Evolutionary conservation across 2,888 invertebrate genomes (phyloP), one percentile per base, ranked within the genome.

Genomic region (Sericinus montela): DNA sequence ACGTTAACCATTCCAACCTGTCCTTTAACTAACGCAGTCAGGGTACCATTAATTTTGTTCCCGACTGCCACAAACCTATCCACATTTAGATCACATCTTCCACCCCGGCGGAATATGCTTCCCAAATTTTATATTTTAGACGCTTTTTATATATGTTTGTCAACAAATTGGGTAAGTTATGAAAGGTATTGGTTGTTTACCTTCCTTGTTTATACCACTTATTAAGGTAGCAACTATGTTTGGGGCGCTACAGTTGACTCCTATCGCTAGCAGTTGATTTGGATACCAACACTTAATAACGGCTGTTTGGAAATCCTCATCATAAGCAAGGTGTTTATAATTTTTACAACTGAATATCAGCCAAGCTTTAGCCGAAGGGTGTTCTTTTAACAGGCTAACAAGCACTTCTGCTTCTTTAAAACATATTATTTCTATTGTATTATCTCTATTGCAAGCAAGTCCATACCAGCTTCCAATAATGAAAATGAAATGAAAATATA

Each of bases 101-200:
- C n/a, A n/a, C n/a, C n/a, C n/a, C n/a, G n/a, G n/a, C n/a, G n/a
- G n/a, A n/a, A n/a, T n/a, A n/a, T n/a, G n/a, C n/a, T n/a, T n/a
- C n/a, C n/a, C n/a, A n/a, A n/a, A n/a, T n/a, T n/a, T n/a, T n/a
- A n/a, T n/a, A n/a, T n/a, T n/a, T n/a, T n/a, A n/a, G n/a, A n/a
- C n/a, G n/a, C n/a, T n/a, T n/a, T n/a, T n/a, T n/a, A n/a, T n/a
- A n/a, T n/a, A n/a, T n/a, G n/a, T n/a, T n/a, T n/a, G n/a, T n/a
- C n/a, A n/a, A n/a, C n/a, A n/a, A n/a, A n/a, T n/a, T n/a, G 98
- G 97, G 76, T 98, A 98, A 11, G 94, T 94, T 10, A 98, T 91
- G 36, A 97, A 79, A 0, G 95, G 95, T 53, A 96, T 91, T 8
- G 64, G 65, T 16, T 60, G 51, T 7, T 57, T 39, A 13, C 63